phyloP scores from a whole-genome alignment of 2,113 vertebrate genomes.

The Heloderma charlesbogerti region DNA sequence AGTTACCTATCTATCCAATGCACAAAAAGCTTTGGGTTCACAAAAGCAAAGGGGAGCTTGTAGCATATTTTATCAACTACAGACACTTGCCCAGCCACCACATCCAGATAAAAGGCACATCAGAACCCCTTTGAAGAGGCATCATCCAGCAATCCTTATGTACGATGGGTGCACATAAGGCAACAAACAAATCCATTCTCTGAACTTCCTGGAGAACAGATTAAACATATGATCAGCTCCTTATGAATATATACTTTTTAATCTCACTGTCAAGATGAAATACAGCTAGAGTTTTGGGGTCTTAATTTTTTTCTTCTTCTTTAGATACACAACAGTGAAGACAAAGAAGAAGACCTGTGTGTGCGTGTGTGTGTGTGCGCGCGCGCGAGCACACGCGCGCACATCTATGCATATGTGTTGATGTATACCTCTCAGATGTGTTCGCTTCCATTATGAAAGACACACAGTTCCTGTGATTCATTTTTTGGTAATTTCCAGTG shows the following conservation, averaged over 20 bases:
- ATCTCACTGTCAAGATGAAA: conserved; percentile 20
- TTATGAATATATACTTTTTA: conserved; percentile 30
- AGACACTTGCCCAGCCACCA: not conserved
- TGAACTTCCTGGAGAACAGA: conserved; percentile 25
- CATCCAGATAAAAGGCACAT: not conserved
- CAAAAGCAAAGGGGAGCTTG: conserved; percentile 4
- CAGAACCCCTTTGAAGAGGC: not conserved
- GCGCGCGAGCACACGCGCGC: too few relatives aligned
- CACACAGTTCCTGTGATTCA: fast-evolving
- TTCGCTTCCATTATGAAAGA: not conserved
- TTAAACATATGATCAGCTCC: conserved; percentile 29
- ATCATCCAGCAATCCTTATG: conserved; percentile 1
- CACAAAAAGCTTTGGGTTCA: conserved; percentile 18
- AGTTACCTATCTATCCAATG: conserved; percentile 19
- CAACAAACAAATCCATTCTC: conserved; percentile 10
- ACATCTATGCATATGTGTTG: too few relatives aligned
- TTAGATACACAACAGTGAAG: conserved; percentile 8
- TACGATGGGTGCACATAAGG: not conserved
- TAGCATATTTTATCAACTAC: not conserved
- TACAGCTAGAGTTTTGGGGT: not conserved
- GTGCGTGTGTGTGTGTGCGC: not conserved
- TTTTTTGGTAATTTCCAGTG: conserved; percentile 16
- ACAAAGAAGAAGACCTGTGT: not conserved
- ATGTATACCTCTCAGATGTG: not conserved
- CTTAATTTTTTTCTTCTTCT: conserved; percentile 10